A percentile compares a stretch with the other conserved stretches of the same genome.
Conservation (phyloP, 2,888 invertebrate species). For the Lissonota sp. region DNA sequence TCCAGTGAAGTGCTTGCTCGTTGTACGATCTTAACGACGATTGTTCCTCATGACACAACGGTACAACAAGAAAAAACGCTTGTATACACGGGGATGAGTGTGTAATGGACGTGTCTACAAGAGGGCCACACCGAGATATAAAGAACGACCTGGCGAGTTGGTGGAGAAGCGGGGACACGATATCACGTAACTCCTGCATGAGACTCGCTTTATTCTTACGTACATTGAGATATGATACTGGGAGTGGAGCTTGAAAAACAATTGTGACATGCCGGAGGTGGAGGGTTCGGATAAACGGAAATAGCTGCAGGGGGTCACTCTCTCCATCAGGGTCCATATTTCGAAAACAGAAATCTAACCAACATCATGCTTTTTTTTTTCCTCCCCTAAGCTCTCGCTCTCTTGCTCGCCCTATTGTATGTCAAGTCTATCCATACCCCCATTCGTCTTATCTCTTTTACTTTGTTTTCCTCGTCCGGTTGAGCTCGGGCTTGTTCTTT, state of each 20-base stretch:
- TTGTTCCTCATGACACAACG: constrained; percentile 13
- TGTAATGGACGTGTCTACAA: constrained; percentile 40
- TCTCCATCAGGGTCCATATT: constrained; percentile 18
- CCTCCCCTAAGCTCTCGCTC: constrained; percentile 11
- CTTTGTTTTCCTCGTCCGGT: constrained; percentile 23
- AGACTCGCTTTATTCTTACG: constrained; percentile 30
- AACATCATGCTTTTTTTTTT: neutral
- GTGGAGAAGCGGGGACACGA: constrained; percentile 33
- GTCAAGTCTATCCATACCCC: neutral
- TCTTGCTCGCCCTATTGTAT: constrained; percentile 19
- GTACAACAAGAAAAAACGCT: constrained; percentile 7
- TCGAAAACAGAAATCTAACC: constrained; percentile 45
- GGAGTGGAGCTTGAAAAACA: constrained; percentile 44
- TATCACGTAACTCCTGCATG: constrained; percentile 26
- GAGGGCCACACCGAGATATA: constrained; percentile 32
- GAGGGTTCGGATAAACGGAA: constrained; percentile 15
- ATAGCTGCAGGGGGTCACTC: neutral
- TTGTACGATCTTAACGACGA: constrained; percentile 11
- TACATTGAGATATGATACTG: constrained; percentile 7
- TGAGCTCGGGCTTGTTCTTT: constrained; percentile 25
- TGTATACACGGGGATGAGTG: neutral
- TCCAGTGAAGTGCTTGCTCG: constrained; percentile 3
- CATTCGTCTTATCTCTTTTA: neutral
- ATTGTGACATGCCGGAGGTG: constrained; percentile 24
- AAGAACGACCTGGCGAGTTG: constrained; percentile 36